Evolutionary conservation across 2,888 invertebrate species (phyloP), one percentile per base, ranked within the genome.

Genomic region (Serrognathus titanus): DNA sequence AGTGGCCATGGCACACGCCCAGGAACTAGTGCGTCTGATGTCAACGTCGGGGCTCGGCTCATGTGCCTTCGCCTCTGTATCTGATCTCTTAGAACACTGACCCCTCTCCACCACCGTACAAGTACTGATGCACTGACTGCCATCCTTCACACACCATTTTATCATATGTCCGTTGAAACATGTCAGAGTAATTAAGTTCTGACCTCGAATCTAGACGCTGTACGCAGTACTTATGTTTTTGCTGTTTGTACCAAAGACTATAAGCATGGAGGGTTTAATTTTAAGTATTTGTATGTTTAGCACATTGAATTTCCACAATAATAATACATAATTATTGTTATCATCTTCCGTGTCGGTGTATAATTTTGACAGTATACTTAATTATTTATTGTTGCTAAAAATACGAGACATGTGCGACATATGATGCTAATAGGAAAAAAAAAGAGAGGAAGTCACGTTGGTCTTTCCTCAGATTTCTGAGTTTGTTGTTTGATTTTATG

Each of bases 61-160:
- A 59, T 94, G 94, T 85, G 97, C 96, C 78, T 97, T 97, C 82
- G 92, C 95, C 71, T 92, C 91, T 80, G 87, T 96, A 73, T 86
- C 89, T 72, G 91, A 92, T 78, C 85, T 91, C 65, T 57, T 63
- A 60, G 65, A 65, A 64, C 65, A 64, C 62, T 64, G 64, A 65
- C 63, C 61, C 56, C 62, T 61, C 63, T 63, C 58, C 47, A 43
- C 24, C 24, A 57, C 54, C 48, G 48, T 60, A 64, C 58, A 59
- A 59, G 58, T 63, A 64, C 57, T 61, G 61, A 61, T 61, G 58
- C 62, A 61, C 59, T 64, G 62, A 64, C 64, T 61, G 61, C 61
- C 61, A 62, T 60, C 62, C 52, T 48, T 41, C 40, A 20, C 7
- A 48, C 8, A 24, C 11, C 48, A 36, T 38, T 16, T 24, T 48